Evolutionary conservation across 2,888 invertebrate species (phyloP).

Genomic region (Tridacna gigas): DNA sequence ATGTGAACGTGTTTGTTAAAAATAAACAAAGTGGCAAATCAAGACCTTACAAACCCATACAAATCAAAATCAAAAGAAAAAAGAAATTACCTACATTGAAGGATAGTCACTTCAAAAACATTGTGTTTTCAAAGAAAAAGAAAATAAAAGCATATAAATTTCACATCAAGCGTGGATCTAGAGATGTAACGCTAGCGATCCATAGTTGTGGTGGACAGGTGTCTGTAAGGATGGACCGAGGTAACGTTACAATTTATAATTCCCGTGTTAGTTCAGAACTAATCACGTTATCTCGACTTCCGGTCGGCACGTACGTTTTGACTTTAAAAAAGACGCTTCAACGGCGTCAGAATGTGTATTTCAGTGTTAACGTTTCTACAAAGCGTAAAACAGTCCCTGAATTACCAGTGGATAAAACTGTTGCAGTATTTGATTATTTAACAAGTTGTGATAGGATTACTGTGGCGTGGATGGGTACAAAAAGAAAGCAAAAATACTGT

Average conservation of each 20-base stretch:
- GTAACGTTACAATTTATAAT: conserved; percentile 65
- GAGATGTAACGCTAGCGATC: conserved; percentile 63
- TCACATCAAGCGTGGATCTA: conserved; percentile 60
- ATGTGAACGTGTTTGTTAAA: conserved; percentile 87
- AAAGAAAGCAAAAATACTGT: conserved; percentile 82
- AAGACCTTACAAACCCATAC: conserved; percentile 86
- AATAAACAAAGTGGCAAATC: conserved; percentile 86
- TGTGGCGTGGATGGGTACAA: conserved; percentile 82
- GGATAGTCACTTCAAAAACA: conserved; percentile 73
- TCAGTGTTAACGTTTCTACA: conserved; percentile 66
- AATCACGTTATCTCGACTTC: conserved; percentile 68
- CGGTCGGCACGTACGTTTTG: conserved; percentile 69
- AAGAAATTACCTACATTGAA: conserved; percentile 63
- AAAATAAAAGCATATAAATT: conserved; percentile 59
- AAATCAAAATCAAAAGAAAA: conserved; percentile 70
- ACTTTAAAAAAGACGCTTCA: conserved; percentile 65
- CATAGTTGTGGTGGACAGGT: conserved; percentile 72
- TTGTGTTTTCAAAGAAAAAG: conserved; percentile 66
- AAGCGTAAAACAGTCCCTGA: conserved; percentile 75
- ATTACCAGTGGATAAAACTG: conserved; percentile 77
- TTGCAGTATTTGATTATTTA: conserved; percentile 78
- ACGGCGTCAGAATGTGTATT: conserved; percentile 66
- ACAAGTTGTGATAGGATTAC: conserved; percentile 82
- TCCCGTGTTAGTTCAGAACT: conserved; percentile 68
- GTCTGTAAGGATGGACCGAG: conserved; percentile 66